Evolutionary conservation across 2,888 invertebrate species (phyloP), one percentile per base, ranked within the genome.

Genomic region (Boloria selene): DNA sequence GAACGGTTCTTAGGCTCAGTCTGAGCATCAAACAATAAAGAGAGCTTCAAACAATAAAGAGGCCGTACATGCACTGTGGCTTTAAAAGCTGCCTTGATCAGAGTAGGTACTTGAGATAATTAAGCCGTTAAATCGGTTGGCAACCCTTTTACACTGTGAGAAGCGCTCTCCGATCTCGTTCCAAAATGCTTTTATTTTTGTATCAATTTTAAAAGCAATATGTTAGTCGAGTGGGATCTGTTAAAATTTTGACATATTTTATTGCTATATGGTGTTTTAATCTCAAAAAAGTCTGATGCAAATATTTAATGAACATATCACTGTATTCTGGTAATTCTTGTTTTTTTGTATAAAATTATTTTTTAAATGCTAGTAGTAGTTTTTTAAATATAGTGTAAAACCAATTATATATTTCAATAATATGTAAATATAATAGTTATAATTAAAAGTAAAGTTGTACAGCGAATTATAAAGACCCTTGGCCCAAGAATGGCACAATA

Each of bases 111-210:
- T 88, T 82, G 84, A 88, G 87, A 87, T 89, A 90, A 91, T 90
- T 86, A 88, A 88, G 87, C 85, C 84, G 88, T 90, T 88, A 88
- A 85, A 86, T 85, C 81, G 81, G 81, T 81, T 79, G 79, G 82
- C 83, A 81, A 83, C 84, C 84, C 84, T 84, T 84, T 84, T 79
- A 84, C 79, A 77, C 77, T 84, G 86, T 86, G 86, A 82, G 87
- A 86, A 86, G 79, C 75, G 82, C 75, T 78, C 76, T 75, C 72
- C 59, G 72, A 74, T 73, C 74, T 75, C 74, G 77, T 76, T 77
- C 73, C 75, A 74, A 74, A 80, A 79, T 82, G 77, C 77, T 81
- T 84, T 87, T 86, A 85, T 85, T 87, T 84, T 83, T 80, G 79
- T 80, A 80, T 80, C 79, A 73, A 76, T 79, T 79, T 76, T 72